Percentiles rank a stretch among this genome's conserved stretches.
Conservation (phyloP, 1,140 invertebrate genomes). For the Neelides sp. region DNA sequence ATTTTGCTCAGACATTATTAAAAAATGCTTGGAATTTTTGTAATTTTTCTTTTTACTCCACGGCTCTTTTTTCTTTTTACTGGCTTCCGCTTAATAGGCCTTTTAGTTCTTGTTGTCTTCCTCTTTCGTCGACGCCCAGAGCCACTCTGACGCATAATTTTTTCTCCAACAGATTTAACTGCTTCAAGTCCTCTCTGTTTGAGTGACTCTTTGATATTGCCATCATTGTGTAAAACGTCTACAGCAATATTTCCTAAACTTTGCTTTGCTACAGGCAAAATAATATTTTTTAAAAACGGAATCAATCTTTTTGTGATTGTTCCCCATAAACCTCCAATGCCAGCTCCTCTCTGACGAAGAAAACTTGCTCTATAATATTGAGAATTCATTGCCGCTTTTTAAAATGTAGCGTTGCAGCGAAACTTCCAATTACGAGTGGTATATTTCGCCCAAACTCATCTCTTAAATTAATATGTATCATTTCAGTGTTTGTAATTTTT, state of each 20-base stretch:
- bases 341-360: not conserved
- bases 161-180: not conserved
- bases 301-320: not conserved
- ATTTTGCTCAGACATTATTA: slow-evolving; percentile 27
- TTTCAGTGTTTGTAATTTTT: not conserved
- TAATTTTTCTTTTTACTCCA: slow-evolving; percentile 1
- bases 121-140: not conserved
- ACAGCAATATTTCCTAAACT: slow-evolving; percentile 1
- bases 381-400: not conserved
- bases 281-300: not conserved
- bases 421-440: slow-evolving; percentile 10
- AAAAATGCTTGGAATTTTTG: slow-evolving; percentile 6
- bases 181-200: not conserved
- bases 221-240: not conserved
- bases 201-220: not conserved
- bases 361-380: not conserved
- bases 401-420: slow-evolving; percentile 15
- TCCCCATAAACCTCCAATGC: slow-evolving; percentile 11
- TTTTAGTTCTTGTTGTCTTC: not conserved
- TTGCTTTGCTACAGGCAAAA: not conserved
- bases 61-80: not conserved
- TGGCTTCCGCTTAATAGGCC: not conserved
- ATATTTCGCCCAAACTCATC: slow-evolving; percentile 4
- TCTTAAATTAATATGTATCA: slow-evolving; percentile 12
- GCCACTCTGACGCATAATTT: slow-evolving; percentile 8